Conservation (phyloP, 2,797 vertebrate species). For the Tokudaia muenninki region DNA sequence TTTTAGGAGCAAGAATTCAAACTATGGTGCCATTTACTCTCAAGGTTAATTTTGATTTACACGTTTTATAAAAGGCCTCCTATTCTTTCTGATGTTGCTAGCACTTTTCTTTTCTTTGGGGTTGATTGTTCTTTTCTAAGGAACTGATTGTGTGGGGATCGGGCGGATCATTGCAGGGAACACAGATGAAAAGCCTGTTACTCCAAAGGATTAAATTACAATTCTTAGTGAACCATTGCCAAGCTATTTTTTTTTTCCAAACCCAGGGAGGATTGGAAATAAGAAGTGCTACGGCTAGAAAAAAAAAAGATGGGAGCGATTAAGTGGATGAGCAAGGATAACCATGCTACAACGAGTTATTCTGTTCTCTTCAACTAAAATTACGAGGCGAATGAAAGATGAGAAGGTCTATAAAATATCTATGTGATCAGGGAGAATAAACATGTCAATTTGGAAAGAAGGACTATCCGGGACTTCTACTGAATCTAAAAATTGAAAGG, state of each 20-base stretch:
- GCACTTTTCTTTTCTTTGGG: slow-evolving; percentile 70
- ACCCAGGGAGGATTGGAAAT: slow-evolving; percentile 74
- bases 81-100: slow-evolving; percentile 69
- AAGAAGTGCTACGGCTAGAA: slow-evolving; percentile 75
- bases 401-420: slow-evolving; percentile 57
- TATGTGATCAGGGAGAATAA: slow-evolving; percentile 52
- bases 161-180: slow-evolving; percentile 74
- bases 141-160: slow-evolving; percentile 75
- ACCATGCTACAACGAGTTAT: slow-evolving; percentile 31
- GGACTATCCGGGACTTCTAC: slow-evolving; percentile 6
- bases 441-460: slow-evolving; percentile 40
- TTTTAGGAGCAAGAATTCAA: slow-evolving; percentile 67
- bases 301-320: slow-evolving; percentile 54
- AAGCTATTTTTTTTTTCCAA: slow-evolving; percentile 72
- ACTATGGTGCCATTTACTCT: slow-evolving; percentile 69
- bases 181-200: slow-evolving; percentile 83
- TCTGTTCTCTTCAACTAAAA: slow-evolving; percentile 63
- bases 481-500: slow-evolving; percentile 37
- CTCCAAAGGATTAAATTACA: slow-evolving; percentile 84
- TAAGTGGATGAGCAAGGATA: slow-evolving; percentile 58
- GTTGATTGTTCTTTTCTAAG: slow-evolving; percentile 78
- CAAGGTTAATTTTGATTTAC: slow-evolving; percentile 74
- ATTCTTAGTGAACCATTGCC: slow-evolving; percentile 83
- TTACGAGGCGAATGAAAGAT: slow-evolving; percentile 59
- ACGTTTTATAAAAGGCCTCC: slow-evolving; percentile 59